phyloP scores from a whole-genome alignment of 2,797 vertebrate species.

The Botia kubotai region DNA sequence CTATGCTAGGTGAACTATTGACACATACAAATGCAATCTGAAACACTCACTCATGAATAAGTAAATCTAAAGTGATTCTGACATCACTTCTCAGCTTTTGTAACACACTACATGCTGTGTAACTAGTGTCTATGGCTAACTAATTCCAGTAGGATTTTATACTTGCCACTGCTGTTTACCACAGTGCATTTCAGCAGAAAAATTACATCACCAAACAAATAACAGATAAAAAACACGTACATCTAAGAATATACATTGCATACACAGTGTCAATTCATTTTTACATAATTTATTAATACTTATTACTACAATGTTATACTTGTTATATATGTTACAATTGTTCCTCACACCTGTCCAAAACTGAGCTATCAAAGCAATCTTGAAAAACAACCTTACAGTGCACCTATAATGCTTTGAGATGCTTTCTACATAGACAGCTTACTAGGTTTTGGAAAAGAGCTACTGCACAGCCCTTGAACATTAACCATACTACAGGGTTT shows the following conservation, averaged over 20 bases:
- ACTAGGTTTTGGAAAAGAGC: not conserved
- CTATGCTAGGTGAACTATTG: too few species aligned
- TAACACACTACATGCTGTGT: constrained; percentile 33
- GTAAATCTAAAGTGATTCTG: too few species aligned
- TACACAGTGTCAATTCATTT: too few species aligned
- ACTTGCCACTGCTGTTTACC: constrained; percentile 37
- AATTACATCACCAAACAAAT: not conserved
- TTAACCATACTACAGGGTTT: not conserved
- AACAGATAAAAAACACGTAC: not conserved
- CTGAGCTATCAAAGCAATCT: not conserved
- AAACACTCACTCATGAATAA: too few species aligned
- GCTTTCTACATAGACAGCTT: not conserved
- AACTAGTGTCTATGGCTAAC: constrained; percentile 53
- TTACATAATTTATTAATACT: too few species aligned
- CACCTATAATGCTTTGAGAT: constrained; percentile 2
- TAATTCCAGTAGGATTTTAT: constrained; percentile 53
- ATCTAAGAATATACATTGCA: not conserved
- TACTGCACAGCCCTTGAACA: not conserved
- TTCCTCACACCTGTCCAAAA: too few species aligned
- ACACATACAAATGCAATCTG: too few species aligned
- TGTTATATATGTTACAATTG: not conserved
- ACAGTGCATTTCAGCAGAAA: constrained; percentile 18
- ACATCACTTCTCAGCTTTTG: constrained; percentile 41
- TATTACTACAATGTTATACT: not conserved
- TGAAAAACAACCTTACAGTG: not conserved